Base-by-base conservation (phyloP, 2,888 invertebrate genomes). In the Drosophila mercatorum region DNA sequence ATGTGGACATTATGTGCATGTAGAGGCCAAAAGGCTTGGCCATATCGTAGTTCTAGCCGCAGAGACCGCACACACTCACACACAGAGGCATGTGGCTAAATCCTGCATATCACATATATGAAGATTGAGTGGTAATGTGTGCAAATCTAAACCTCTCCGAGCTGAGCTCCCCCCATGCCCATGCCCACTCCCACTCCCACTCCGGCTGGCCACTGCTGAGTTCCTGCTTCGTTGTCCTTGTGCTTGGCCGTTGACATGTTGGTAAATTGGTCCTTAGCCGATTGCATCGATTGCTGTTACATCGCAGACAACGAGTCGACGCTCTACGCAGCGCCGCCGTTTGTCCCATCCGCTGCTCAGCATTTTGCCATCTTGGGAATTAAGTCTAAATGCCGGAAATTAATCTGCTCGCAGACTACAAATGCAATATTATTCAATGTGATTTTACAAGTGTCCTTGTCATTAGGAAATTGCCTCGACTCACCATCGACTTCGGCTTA, bases 111-210 rank as follows among this genome's bases (percentile, higher is more conserved):
- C 75, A 72, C 75, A 73, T 80, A 73, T 84, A 87, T 87, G 89
- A 86, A 88, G 87, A 86, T 86, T 86, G 89, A 86, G 86, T 88
- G 87, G 87, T 87, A 86, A 87, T 86, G 87, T 86, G 89, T 82
- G 87, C 87, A 87, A 87, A 86, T 86, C 87, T 77, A 88, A 86
- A 77, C 76, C 79, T 80, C 69, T 69, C 60, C 53, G 57, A 31
- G 44, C 41, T 57, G 60, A 70, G 40, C 53, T 64, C 8, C 38
- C 44, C 4, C 28, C 28, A 3, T 5, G 2, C 28, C 28, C 5
- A 36, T 28, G 38, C 8, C 49, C 22, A 40, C 44, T 28, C 28
- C 28, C 5, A 36, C 31, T 41, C 8, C 49, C 22, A 40, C 44
- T 63, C 11, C 65, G 7, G 40, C 68, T 46, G 4, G n/a, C 17